Base-by-base conservation (phyloP, 2,113 vertebrate species). In the Leucoraja erinaceus region DNA sequence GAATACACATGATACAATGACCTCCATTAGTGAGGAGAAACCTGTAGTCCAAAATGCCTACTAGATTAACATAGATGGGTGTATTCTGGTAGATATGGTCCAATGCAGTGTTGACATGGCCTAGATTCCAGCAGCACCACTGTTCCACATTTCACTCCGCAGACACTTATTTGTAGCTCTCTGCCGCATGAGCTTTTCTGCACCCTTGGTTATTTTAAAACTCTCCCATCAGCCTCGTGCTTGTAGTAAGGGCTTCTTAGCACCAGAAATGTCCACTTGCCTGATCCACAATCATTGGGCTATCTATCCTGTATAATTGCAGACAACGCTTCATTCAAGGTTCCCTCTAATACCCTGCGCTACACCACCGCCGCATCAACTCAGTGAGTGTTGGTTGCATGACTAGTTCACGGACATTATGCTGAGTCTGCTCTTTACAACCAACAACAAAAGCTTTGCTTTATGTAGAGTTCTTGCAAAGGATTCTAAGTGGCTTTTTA, bases 71-170 rank as follows among this genome's bases (percentile, higher is more conserved):
- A 47, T 47, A 47, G 38, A 47, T 3, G 38, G 38, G 38, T 47
- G 38, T 47, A 47, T 47, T 47, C 38, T 47, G 38, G 38, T 47
- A 47, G 38, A 47, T 47, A 47, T 47, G 38, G 38, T 47, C 38
- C 38, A 47, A 3, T 47, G 88, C 9, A 70, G 33, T 72, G 63
- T 91, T 91, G 88, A 38, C 88, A 72, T n/a, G 88, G 20, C 63
- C 88, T 72, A 72, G 66, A 91, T 91, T 25, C 9, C 16, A 91
- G 66, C 66, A 47, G 16, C 33, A 72, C 63, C 11, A 38, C 88
- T 91, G 63, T 72, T 91, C 88, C 31, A 91, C 31, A 70, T 91
- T 91, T 91, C 63, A 72, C 88, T 91, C 6, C 12, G 20, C 63
- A 38, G 66, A 38, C 88, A 72, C 18, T 47, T 91, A 25, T 38